These are phyloP conservation scores for Stictonetta naevosa DNA, from an alignment of 2,113 vertebrate species.

Conservation along the genomic window DNA sequence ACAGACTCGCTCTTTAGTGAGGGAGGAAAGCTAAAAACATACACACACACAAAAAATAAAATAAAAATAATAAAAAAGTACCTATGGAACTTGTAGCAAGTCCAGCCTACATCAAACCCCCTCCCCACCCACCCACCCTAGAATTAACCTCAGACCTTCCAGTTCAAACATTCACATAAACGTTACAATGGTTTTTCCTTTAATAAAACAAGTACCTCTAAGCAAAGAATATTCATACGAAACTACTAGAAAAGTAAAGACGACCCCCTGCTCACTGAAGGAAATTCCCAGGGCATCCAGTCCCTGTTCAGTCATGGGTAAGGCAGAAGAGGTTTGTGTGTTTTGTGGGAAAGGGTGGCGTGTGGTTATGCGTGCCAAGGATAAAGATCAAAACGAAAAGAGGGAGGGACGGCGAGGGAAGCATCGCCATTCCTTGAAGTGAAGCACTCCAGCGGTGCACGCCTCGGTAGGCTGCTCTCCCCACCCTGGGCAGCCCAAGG, in stretches of 20 bases:
- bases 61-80: constrained; percentile 80
- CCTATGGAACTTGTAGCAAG: constrained; percentile 80
- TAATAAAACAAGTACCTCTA: constrained; percentile 91
- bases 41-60: constrained; percentile 64
- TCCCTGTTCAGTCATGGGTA: constrained; percentile 76
- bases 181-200: constrained; percentile 81
- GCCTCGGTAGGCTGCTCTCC: background rate
- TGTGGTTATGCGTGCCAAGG: background rate
- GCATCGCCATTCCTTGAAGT: background rate
- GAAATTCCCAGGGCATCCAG: constrained; percentile 65
- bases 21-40: constrained; percentile 87
- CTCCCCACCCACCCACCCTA: constrained; percentile 63
- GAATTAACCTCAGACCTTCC: constrained; percentile 85
- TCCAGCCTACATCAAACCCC: constrained; percentile 80
- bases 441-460: background rate
- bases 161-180: constrained; percentile 93
- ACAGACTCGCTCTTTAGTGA: constrained; percentile 79
- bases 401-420: background rate
- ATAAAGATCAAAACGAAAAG: constrained; percentile 13
- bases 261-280: constrained; percentile 72
- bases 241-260: constrained; percentile 78
- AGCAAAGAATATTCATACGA: constrained; percentile 78
- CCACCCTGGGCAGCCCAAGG: background rate
- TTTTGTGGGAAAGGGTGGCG: constrained; percentile 55
- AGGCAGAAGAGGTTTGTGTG: constrained; percentile 58